Evolutionary conservation across 2,888 invertebrate species (phyloP), one percentile per base, ranked within the genome.

Genomic region (Trisateles emortualis): DNA sequence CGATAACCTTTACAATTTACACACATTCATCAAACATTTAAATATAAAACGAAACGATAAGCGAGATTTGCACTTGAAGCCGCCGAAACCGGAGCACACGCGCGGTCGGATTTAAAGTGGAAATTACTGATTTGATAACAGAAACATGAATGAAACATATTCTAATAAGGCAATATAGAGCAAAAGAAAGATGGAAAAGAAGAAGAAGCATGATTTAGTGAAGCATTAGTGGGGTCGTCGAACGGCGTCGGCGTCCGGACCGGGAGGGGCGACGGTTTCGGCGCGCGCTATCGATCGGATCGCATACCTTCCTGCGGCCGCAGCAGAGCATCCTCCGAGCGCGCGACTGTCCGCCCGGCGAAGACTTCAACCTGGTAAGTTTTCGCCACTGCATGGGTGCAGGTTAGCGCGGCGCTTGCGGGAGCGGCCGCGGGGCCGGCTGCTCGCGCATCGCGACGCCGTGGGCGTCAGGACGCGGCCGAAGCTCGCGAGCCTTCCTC

Each of bases 301-400:
- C 83, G 84, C 88, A 95, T 93, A 97, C 97, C 97, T 97, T 97
- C 94, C 97, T 96, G 94, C 97, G 96, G 95, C 97, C 97, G 95
- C 97, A 97, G 95, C 97, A 97, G 95, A 97, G 97, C 97, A 97
- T 97, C 95, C 95, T 96, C 95, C 96, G 96, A 95, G 96, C 96
- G 94, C 95, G 95, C 86, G 92, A 91, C 84, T 87, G 92, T 85
- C 91, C 92, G 89, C 92, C 91, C 93, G 95, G 94, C 94, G 95
- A 94, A 94, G 94, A 94, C 94, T 95, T 95, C 94, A 95, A 95
- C 94, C 96, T 95, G 94, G 96, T 95, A 92, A 96, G 95, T 95
- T 96, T 96, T 94, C 96, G 95, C 96, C 96, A 96, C 96, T 96
- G 96, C 96, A 96, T 96, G 94, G 95, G 95, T 94, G 90, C 93